Conservation (phyloP, 2,113 vertebrate species). For the Hippocampus mohnikei region DNA sequence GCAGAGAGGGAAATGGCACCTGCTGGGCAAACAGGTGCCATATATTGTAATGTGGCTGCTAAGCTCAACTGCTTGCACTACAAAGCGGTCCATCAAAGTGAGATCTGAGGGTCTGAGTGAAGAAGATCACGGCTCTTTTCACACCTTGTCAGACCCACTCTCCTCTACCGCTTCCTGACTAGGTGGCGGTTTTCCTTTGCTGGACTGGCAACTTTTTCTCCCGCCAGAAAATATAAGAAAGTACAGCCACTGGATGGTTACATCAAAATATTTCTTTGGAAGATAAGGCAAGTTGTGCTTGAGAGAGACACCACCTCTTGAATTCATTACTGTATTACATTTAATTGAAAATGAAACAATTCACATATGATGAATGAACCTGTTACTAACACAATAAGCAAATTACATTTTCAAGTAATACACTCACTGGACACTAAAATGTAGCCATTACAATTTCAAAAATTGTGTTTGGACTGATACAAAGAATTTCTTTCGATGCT, state of each 20-base stretch:
- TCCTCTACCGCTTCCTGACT: slow-evolving; percentile 42
- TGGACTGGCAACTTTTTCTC: slow-evolving; percentile 14
- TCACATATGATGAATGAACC: too few species aligned
- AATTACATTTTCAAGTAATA: too few species aligned
- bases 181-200: slow-evolving; percentile 32
- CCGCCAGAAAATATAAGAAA: not conserved
- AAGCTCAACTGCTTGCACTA: slow-evolving; percentile 57
- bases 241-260: not conserved
- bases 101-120: slow-evolving; percentile 63
- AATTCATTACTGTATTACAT: too few species aligned
- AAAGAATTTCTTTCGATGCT: too few species aligned
- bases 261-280: not conserved
- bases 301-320: too few species aligned
- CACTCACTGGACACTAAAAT: too few species aligned
- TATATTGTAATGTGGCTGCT: slow-evolving; percentile 64
- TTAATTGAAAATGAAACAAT: too few species aligned
- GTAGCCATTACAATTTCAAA: too few species aligned
- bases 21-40: slow-evolving; percentile 57
- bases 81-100: slow-evolving; percentile 67
- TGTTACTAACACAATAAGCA: too few species aligned
- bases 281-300: not conserved
- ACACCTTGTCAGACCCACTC: slow-evolving; percentile 67
- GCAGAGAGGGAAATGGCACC: slow-evolving; percentile 56
- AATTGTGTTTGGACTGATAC: too few species aligned
- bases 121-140: slow-evolving; percentile 69